These are phyloP conservation scores for Eristalis intricaria DNA, from an alignment of 2,888 invertebrate species.

Conservation along the genomic window DNA sequence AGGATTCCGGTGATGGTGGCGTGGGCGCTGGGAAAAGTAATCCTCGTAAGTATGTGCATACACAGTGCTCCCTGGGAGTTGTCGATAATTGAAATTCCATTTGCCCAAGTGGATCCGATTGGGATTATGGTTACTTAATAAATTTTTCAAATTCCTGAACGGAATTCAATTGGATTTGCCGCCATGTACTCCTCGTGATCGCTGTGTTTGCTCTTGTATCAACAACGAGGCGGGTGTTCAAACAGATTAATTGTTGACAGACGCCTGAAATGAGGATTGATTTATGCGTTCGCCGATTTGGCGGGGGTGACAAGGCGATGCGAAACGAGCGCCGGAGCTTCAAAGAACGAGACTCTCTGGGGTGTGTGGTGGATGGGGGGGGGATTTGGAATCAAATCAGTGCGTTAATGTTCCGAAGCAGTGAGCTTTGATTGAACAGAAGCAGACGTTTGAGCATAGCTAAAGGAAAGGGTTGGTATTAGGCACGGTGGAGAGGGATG, in stretches of 20 bases:
- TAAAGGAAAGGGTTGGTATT: no score
- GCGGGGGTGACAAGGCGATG: background rate
- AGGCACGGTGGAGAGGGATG: no score
- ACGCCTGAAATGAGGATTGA: background rate
- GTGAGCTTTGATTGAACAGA: no score
- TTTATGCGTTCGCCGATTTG: background rate
- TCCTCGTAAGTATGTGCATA: background rate
- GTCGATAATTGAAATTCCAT: slow-evolving; percentile 31
- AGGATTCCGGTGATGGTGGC: background rate
- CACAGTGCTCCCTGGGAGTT: background rate
- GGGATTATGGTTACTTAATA: slow-evolving; percentile 25
- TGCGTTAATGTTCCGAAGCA: no score
- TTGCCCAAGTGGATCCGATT: slow-evolving; percentile 5
- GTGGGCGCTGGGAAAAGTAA: slow-evolving; percentile 1
- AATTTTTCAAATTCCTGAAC: slow-evolving; percentile 9
- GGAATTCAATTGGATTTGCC: slow-evolving; percentile 2
- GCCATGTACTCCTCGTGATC: background rate
- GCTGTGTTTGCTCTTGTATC: background rate
- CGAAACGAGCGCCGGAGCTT: no score
- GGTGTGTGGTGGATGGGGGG: no score
- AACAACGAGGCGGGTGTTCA: background rate
- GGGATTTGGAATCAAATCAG: no score
- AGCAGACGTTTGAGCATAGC: no score
- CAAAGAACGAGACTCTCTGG: no score
- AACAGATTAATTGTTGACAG: slow-evolving; percentile 1